These are phyloP conservation scores for Andrena hattorfiana DNA, from an alignment of 2,888 invertebrate species.

Conservation along the genomic window DNA sequence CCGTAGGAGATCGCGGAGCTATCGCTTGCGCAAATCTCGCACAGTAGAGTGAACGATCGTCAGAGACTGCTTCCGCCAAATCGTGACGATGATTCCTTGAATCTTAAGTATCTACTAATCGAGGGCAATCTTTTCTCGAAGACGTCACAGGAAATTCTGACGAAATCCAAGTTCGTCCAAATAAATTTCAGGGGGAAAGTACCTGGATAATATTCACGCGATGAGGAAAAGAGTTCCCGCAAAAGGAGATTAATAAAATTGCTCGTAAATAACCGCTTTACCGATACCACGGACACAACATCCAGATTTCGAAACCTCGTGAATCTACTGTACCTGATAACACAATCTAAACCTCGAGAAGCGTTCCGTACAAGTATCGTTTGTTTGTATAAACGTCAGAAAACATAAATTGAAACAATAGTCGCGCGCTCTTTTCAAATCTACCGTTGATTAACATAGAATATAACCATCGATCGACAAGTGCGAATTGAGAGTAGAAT, in stretches of 20 bases:
- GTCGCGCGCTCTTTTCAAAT: no score
- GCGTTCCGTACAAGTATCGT: no score
- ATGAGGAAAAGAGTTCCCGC: not conserved
- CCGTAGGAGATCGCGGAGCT: not conserved
- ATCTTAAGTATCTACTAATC: no score
- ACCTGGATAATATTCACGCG: not conserved
- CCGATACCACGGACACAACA: not conserved
- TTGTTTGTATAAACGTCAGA: no score
- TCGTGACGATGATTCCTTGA: no score
- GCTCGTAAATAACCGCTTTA: not conserved
- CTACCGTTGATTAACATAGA: no score
- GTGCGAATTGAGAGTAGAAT: no score
- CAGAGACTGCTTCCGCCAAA: no score
- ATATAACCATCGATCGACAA: no score
- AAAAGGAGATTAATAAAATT: not conserved
- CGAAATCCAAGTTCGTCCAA: no score
- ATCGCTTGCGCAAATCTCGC: conserved; percentile 8
- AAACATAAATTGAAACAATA: no score
- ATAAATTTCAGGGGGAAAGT: not conserved
- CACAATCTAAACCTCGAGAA: no score
- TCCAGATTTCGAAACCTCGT: not conserved
- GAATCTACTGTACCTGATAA: not conserved
- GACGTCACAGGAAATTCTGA: not conserved
- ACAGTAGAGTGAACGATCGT: not conserved
- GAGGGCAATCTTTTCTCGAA: not conserved